Evolutionary conservation across 2,797 vertebrate species (phyloP), one percentile per base, ranked within the genome.

Genomic region (Petrocephalus sullivani): DNA sequence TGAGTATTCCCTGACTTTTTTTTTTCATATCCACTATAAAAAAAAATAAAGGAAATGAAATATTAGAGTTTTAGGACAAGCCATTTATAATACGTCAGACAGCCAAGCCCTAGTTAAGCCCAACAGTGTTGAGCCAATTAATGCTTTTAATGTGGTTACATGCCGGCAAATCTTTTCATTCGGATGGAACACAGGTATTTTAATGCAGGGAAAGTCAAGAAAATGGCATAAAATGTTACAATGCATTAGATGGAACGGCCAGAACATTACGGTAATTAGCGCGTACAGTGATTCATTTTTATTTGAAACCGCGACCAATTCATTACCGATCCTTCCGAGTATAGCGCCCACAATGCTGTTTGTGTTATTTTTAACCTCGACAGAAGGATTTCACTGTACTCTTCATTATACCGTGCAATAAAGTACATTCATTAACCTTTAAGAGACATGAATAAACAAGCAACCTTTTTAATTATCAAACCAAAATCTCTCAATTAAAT

Each of bases 381-480:
- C n/a, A 51, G 37, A 41, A 23, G 61, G 67, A 57, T 28, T 67
- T 85, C 51, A 57, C 88, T 85, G 81, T 81, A 19, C 81, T 88
- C 83, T 85, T 86, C 88, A 75, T 85, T 57, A 86, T 75, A 46
- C 61, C 16, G 83, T 91, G 89, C 89, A 91, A 90, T 92, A 83
- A 92, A 93, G 91, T 57, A 93, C 92, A 93, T 95, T 95, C 94
- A 95, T 96, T 96, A 95, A 96, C 94, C 95, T 96, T 95, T 96
- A 91, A 91, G 92, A 93, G 93, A 92, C 33, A 92, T 91, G 93
- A 90, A 93, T 93, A 94, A 95, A 95, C 94, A 95, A 93, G 93
- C 93, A 93, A 94, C 94, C 94, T 95, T 95, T 78, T 96, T 94
- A 95, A 95, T 95, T 95, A 94, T 90, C 89, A 91, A 93, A 92